Percentiles rank a stretch among this genome's conserved stretches.
phyloP scores from a whole-genome alignment of 1,140 invertebrate species.

The Drosophila willistoni region DNA sequence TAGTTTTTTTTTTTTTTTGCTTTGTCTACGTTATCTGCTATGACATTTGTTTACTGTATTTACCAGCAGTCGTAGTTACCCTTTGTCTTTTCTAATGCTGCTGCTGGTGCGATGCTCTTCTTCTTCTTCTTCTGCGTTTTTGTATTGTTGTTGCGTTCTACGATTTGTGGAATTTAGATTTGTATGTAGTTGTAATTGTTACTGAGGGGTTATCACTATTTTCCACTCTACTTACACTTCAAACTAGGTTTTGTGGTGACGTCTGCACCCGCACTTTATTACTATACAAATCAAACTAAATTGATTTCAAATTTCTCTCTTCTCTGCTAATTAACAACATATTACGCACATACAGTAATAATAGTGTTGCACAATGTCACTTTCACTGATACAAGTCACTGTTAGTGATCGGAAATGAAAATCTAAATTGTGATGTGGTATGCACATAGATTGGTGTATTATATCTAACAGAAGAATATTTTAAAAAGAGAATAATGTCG shows the following conservation, averaged over 20 bases:
- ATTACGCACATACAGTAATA: conserved; percentile 49
- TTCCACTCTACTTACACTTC: conserved; percentile 62
- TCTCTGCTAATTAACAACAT: conserved; percentile 53
- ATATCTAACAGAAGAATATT: too few species aligned
- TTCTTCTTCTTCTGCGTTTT: conserved; percentile 6
- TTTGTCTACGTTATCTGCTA: conserved; percentile 70
- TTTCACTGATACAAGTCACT: not conserved
- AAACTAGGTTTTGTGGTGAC: conserved; percentile 21
- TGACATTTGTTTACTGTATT: conserved; percentile 67
- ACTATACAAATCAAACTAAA: conserved; percentile 61
- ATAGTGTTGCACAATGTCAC: conserved; percentile 20
- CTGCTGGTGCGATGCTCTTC: not conserved
- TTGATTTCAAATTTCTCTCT: conserved; percentile 60
- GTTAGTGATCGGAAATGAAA: too few species aligned
- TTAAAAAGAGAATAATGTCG: too few species aligned
- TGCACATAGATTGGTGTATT: too few species aligned
- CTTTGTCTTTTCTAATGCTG: conserved; percentile 60
- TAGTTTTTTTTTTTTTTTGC: conserved; percentile 35
- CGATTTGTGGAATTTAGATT: conserved; percentile 10
- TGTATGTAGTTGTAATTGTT: conserved; percentile 35
- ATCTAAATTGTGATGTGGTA: too few species aligned
- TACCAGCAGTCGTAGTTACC: conserved; percentile 27
- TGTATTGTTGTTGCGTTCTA: conserved; percentile 38
- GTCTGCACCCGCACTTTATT: conserved; percentile 55
- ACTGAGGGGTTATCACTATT: conserved; percentile 50